Conservation (phyloP, 2,888 invertebrate species). For the Eupelmus urozonus region DNA sequence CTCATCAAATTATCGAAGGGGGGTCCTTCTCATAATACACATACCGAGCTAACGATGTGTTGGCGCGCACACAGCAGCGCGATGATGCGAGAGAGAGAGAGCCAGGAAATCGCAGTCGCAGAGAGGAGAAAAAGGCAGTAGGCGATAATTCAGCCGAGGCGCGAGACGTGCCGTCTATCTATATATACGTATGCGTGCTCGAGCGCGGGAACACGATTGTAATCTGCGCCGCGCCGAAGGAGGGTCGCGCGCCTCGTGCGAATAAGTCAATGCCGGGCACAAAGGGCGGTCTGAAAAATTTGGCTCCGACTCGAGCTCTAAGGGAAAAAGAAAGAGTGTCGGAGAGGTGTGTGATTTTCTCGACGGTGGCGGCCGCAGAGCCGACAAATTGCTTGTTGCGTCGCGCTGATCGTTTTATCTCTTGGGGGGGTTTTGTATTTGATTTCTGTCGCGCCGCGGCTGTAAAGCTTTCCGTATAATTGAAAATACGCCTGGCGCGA, state of each 20-base stretch:
- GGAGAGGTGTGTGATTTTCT: conserved; percentile 11
- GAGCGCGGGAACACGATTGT: conserved; percentile 41
- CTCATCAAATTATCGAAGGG: conserved; percentile 52
- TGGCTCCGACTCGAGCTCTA: neutral
- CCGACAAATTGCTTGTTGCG: conserved; percentile 54
- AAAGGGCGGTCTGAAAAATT: conserved; percentile 47
- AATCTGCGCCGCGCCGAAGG: conserved; percentile 36
- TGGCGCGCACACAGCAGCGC: conserved; percentile 6
- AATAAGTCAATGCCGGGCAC: conserved; percentile 50
- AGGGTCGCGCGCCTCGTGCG: conserved; percentile 27
- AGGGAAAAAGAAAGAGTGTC: neutral
- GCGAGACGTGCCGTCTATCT: conserved; percentile 17
- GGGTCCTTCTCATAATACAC: conserved; percentile 9
- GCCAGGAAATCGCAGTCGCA: neutral
- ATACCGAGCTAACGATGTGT: conserved; percentile 14
- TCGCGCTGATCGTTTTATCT: conserved; percentile 53
- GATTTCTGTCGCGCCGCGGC: conserved; percentile 41
- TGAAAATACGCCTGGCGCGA: conserved; percentile 35
- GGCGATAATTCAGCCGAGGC: conserved; percentile 45
- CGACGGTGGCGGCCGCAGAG: neutral
- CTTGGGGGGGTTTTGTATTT: conserved; percentile 54
- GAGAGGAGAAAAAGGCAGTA: conserved; percentile 1
- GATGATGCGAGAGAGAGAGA: conserved; percentile 13
- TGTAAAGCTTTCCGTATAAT: conserved; percentile 28
- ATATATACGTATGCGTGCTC: neutral